A percentile compares a stretch with the other conserved stretches of the same genome.
Conservation (phyloP, 2,113 vertebrate genomes). For the Solenodon paradoxus region DNA sequence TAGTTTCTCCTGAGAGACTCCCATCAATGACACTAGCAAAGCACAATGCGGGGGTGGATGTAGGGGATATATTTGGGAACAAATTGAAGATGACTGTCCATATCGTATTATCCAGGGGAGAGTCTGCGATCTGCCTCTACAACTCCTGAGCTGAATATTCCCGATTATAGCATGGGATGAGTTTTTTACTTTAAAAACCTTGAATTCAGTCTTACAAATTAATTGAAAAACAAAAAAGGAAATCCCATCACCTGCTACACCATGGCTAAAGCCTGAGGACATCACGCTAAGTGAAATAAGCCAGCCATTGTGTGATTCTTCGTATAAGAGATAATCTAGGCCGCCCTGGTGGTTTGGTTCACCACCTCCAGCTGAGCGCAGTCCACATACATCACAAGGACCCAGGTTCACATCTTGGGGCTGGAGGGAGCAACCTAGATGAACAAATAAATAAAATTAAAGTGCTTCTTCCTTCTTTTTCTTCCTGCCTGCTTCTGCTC, state of each 20-base stretch:
- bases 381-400: too few species aligned
- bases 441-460: too few species aligned
- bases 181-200: neutral
- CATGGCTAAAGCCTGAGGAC: neutral
- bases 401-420: too few species aligned
- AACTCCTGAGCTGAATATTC: neutral
- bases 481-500: too few species aligned
- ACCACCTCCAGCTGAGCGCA: too few species aligned
- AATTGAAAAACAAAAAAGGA: too few species aligned
- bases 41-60: too few species aligned
- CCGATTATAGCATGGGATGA: neutral
- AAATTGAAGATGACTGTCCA: neutral
- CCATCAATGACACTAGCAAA: neutral
- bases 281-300: neutral
- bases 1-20: neutral
- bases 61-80: neutral
- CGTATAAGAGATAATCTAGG: rapidly evolving
- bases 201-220: neutral
- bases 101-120: too few species aligned
- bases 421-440: too few species aligned
- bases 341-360: too few species aligned
- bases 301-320: neutral
- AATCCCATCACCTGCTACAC: neutral
- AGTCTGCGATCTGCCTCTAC: neutral
- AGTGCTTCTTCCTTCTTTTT: too few species aligned